Evolutionary conservation across 2,113 vertebrate genomes (phyloP).

Genomic region (Callopanchax toddi): DNA sequence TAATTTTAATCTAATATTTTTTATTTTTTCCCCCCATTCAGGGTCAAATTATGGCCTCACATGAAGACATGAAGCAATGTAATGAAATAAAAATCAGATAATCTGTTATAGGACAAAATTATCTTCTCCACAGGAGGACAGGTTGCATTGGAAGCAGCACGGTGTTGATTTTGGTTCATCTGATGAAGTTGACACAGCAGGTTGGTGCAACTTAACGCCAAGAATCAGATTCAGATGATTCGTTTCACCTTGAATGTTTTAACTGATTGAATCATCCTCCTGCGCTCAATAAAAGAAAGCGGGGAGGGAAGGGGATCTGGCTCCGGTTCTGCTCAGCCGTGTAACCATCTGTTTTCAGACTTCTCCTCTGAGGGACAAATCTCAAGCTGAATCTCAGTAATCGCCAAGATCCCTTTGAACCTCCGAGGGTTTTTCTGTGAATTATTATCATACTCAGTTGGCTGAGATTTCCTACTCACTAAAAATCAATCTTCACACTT

Average conservation of each 20-base stretch:
- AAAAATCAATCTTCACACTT: background rate
- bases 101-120: no score
- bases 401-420: slow-evolving; percentile 2
- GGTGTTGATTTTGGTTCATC: background rate
- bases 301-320: background rate
- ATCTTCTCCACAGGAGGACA: no score
- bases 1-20: no score
- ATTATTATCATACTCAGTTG: background rate
- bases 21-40: no score
- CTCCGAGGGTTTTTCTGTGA: background rate
- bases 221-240: slow-evolving; percentile 40
- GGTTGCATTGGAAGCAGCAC: background rate
- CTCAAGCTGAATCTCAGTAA: slow-evolving; percentile 7
- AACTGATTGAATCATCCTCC: slow-evolving; percentile 19
- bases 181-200: background rate
- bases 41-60: no score
- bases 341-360: slow-evolving; percentile 28
- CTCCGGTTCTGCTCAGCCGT: background rate
- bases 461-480: background rate
- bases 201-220: no score
- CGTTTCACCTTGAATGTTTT: slow-evolving; percentile 17
- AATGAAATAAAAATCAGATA: no score
- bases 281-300: background rate
- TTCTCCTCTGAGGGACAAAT: slow-evolving; percentile 9
- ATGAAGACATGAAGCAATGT: no score